These are phyloP conservation scores for Pyrgilauda ruficollis DNA, from an alignment of 2,113 vertebrate genomes.

Conservation along the genomic window DNA sequence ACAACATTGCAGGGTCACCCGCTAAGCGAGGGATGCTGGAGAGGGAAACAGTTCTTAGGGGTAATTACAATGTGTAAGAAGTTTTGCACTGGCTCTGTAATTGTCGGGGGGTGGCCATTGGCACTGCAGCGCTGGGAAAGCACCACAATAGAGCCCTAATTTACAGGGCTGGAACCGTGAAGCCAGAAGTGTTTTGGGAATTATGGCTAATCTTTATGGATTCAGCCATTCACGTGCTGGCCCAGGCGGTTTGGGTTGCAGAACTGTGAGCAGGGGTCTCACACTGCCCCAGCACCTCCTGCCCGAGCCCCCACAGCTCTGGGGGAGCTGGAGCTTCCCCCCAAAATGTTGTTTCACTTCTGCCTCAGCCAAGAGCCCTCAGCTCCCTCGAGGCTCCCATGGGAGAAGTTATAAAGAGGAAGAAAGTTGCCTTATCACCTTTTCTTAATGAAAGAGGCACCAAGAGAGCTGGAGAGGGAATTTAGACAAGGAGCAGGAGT, in stretches of 20 bases:
- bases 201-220: not conserved
- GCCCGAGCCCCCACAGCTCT: accelerated
- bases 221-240: accelerated
- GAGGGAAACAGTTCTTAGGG: slow-evolving; percentile 32
- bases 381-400: accelerated
- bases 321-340: not conserved
- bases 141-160: slow-evolving; percentile 26
- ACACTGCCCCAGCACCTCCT: accelerated
- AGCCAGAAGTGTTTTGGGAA: not conserved
- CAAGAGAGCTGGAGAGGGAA: not conserved
- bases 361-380: not conserved
- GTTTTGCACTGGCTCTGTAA: slow-evolving; percentile 17
- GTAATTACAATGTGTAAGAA: slow-evolving; percentile 46
- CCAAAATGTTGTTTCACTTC: accelerated
- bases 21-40: not conserved
- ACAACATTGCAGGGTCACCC: slow-evolving; percentile 45
- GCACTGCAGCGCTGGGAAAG: not conserved
- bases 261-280: accelerated
- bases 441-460: not conserved
- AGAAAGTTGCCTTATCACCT: not conserved
- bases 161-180: not conserved
- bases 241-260: accelerated
- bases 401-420: not conserved
- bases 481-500: not conserved
- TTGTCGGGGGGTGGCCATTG: slow-evolving; percentile 15